phyloP scores from a whole-genome alignment of 2,113 vertebrate genomes.

The Notiomystis cincta region DNA sequence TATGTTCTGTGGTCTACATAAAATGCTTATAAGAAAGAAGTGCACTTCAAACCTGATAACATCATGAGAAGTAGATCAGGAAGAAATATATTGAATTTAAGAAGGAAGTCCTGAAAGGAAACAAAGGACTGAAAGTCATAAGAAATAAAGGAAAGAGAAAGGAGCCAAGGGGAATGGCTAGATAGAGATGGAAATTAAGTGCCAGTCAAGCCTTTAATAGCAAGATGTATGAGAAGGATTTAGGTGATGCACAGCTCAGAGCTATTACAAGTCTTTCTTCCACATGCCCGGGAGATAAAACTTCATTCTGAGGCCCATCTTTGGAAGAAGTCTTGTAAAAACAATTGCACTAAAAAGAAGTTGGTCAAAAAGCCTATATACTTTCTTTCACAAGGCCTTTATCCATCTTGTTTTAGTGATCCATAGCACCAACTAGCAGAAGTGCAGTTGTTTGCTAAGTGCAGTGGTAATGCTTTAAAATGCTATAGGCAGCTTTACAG shows the following conservation, averaged over 20 bases:
- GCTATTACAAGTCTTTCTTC: neutral
- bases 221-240: neutral
- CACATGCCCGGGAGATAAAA: neutral
- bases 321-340: neutral
- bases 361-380: neutral
- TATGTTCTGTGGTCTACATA: neutral
- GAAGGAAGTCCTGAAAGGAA: neutral
- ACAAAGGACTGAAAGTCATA: neutral
- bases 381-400: neutral
- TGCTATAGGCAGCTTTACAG: neutral
- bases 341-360: neutral
- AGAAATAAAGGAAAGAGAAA: neutral
- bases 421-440: neutral
- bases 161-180: neutral
- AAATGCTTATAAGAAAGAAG: neutral
- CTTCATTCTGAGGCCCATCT: neutral
- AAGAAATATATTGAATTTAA: neutral
- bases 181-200: conserved; percentile 4
- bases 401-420: neutral
- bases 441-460: neutral
- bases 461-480: neutral
- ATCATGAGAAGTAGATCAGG: neutral
- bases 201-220: neutral
- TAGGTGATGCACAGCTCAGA: neutral
- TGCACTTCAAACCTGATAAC: neutral